These are phyloP conservation scores for Menidia beryllina DNA, from an alignment of 2,113 vertebrate species.

Conservation along the genomic window DNA sequence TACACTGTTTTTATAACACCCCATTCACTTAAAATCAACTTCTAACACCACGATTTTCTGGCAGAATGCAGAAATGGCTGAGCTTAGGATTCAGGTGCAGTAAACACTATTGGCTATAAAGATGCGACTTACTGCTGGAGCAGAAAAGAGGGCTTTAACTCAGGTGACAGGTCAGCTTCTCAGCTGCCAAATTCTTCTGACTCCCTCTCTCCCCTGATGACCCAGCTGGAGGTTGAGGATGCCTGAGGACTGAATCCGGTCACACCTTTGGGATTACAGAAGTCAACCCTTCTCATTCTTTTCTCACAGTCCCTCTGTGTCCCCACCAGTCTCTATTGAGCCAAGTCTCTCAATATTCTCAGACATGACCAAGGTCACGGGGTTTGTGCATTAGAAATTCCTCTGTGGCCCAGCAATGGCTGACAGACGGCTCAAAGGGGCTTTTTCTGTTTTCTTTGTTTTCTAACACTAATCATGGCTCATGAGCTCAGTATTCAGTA, in stretches of 20 bases:
- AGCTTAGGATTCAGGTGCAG: neutral
- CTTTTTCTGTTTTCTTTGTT: conserved; percentile 18
- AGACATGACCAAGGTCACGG: conserved; percentile 46
- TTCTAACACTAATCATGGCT: conserved; percentile 24
- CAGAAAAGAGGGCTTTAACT: conserved; percentile 2
- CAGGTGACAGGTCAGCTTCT: conserved; percentile 40
- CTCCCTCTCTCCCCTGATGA: conserved; percentile 27
- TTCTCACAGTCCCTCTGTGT: conserved; percentile 7
- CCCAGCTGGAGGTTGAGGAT: conserved; percentile 50
- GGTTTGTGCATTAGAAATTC: conserved; percentile 58
- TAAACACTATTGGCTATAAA: neutral
- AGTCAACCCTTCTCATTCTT: conserved; percentile 49
- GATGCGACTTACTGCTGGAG: neutral
- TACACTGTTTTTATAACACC: too few species aligned
- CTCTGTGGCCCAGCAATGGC: conserved; percentile 11
- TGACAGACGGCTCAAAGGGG: conserved; percentile 20
- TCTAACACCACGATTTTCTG: too few species aligned
- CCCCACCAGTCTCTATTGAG: neutral
- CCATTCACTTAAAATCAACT: too few species aligned
- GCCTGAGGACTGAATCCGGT: conserved; percentile 54
- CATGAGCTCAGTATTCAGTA: conserved; percentile 14
- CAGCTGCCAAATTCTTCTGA: conserved; percentile 49
- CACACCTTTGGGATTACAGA: conserved; percentile 74
- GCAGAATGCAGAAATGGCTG: too few species aligned
- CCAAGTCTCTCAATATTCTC: conserved; percentile 25